These are phyloP conservation scores for Calliphora vomitoria DNA, from an alignment of 2,888 invertebrate species.

Conservation along the genomic window DNA sequence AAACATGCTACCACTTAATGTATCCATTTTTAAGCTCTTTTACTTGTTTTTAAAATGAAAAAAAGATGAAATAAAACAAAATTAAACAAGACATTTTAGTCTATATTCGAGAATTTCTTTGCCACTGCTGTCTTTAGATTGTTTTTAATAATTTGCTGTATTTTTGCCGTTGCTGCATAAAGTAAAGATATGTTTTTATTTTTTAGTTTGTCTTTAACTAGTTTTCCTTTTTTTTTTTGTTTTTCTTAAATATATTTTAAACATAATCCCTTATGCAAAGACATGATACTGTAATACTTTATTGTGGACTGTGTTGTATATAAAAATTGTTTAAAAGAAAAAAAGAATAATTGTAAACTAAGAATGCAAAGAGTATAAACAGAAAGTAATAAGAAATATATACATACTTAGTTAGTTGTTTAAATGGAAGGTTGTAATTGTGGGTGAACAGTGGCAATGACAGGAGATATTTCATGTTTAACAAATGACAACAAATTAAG, in stretches of 20 bases:
- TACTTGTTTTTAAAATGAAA: not conserved
- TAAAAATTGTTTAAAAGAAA: constrained; percentile 41
- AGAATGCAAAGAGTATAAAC: constrained; percentile 33
- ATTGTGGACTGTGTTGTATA: constrained; percentile 39
- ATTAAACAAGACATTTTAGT: not conserved
- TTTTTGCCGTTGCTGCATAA: not conserved
- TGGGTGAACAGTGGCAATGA: no score
- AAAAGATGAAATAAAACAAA: not conserved
- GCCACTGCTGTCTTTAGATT: not conserved
- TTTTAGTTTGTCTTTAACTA: not conserved
- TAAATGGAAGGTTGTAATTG: no score
- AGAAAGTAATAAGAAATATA: constrained; percentile 55
- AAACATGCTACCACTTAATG: not conserved
- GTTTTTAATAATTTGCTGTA: not conserved
- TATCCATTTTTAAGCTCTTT: not conserved
- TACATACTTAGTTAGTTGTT: not conserved
- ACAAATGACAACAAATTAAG: no score
- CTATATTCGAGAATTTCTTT: not conserved
- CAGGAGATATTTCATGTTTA: no score
- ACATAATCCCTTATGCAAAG: constrained; percentile 65
- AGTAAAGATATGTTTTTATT: no score
- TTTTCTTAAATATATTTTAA: constrained; percentile 39
- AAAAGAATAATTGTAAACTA: constrained; percentile 7
- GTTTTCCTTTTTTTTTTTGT: constrained; percentile 2
- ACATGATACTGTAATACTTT: constrained; percentile 63